Conservation (phyloP, 2,888 invertebrate genomes). For the Hydrotaea diabolus region DNA sequence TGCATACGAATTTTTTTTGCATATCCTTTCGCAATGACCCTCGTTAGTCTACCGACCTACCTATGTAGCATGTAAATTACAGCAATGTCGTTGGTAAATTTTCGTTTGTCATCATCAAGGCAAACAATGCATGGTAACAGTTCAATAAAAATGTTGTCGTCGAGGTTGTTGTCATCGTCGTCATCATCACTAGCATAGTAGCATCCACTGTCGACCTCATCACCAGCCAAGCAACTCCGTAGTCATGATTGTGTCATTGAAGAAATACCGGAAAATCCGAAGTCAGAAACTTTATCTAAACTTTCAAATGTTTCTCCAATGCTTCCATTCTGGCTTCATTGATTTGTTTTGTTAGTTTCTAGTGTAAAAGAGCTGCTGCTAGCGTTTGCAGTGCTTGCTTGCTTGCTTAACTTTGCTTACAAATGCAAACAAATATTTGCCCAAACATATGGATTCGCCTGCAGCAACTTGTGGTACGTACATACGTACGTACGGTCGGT, state of each 20-base stretch:
- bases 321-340: constrained; percentile 12
- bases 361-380: background rate
- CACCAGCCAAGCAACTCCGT: background rate
- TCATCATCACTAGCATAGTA: background rate
- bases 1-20: too few species aligned
- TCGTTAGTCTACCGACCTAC: background rate
- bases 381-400: background rate
- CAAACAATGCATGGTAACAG: constrained; percentile 12
- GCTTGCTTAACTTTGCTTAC: background rate
- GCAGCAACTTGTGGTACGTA: background rate
- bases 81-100: background rate
- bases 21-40: background rate
- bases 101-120: constrained; percentile 41
- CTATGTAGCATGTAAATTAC: background rate
- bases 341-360: background rate
- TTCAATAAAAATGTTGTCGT: constrained; percentile 73
- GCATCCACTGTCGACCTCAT: background rate
- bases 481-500: background rate
- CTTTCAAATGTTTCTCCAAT: constrained; percentile 63
- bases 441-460: background rate
- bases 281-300: constrained; percentile 75
- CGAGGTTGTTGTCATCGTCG: constrained; percentile 52
- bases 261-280: constrained; percentile 78
- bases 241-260: constrained; percentile 65
- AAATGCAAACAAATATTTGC: background rate